A percentile compares a stretch with the other conserved stretches of the same genome.
These are phyloP conservation scores for Hassar affinis DNA, from an alignment of 2,113 vertebrate species.

Conservation along the genomic window DNA sequence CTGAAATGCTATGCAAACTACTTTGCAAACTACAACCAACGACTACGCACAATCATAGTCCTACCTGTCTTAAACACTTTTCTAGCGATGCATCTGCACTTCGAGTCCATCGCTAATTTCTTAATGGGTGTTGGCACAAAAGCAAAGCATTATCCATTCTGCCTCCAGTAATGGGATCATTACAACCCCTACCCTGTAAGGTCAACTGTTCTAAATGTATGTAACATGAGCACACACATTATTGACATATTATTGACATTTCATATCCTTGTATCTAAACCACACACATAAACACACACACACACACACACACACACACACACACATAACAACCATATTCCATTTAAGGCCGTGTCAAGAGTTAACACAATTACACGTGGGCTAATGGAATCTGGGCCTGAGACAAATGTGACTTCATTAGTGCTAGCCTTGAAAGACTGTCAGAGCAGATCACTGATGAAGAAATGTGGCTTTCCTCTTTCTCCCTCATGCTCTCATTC, in stretches of 20 bases:
- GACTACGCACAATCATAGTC: too few relatives aligned
- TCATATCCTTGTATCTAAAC: conserved; percentile 1
- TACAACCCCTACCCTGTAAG: neutral
- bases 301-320: conserved; percentile 37
- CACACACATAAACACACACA: conserved; percentile 36
- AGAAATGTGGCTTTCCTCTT: conserved; percentile 45
- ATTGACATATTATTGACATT: conserved; percentile 10
- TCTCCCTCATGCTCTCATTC: conserved; percentile 15
- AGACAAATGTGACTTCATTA: conserved; percentile 75
- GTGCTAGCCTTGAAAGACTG: conserved; percentile 49
- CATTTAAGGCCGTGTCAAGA: conserved; percentile 53
- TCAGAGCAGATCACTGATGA: conserved; percentile 51
- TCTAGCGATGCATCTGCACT: neutral
- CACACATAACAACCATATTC: conserved; percentile 42
- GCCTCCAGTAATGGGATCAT: neutral
- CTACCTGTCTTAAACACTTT: neutral
- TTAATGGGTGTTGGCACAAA: neutral
- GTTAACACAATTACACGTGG: conserved; percentile 57
- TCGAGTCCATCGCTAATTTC: neutral
- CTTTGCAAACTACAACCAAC: too few relatives aligned
- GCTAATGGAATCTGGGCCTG: conserved; percentile 66
- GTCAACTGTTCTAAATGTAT: conserved; percentile 3
- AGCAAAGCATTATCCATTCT: neutral
- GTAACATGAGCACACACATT: neutral
- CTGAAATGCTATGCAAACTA: too few relatives aligned